Evolutionary conservation across 2,888 invertebrate species (phyloP).

Genomic region (Phorcus lineatus): DNA sequence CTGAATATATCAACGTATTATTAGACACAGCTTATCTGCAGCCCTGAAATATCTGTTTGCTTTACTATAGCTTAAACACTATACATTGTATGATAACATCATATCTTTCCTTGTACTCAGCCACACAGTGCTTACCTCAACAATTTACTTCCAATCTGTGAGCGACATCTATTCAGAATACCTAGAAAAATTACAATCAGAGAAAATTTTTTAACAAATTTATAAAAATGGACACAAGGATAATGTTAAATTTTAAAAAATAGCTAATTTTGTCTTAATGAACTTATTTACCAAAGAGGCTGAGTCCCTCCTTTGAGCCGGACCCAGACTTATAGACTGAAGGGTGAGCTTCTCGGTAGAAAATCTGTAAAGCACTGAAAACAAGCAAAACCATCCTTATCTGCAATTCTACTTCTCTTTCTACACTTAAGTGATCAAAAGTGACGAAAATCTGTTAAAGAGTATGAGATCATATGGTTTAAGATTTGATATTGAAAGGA

Average conservation of each 20-base stretch:
- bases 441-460: not conserved
- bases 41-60: too few species aligned
- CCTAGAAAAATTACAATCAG: conserved; percentile 53
- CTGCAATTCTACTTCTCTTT: not conserved
- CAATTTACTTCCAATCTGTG: conserved; percentile 81
- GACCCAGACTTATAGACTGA: conserved; percentile 84
- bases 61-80: too few species aligned
- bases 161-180: conserved; percentile 84
- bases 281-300: conserved; percentile 79
- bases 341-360: conserved; percentile 84
- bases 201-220: too few species aligned
- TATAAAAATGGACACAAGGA: too few species aligned
- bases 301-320: conserved; percentile 83
- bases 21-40: too few species aligned
- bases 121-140: conserved; percentile 83
- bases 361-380: conserved; percentile 84
- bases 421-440: too few species aligned
- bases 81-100: too few species aligned
- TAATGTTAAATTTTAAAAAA: too few species aligned
- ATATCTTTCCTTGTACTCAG: too few species aligned
- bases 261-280: not conserved
- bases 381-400: not conserved
- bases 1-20: too few species aligned
- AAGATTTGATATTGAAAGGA: too few species aligned
- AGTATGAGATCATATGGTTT: too few species aligned